phyloP scores from a whole-genome alignment of 2,797 vertebrate genomes.

The Cheirogaleus major region DNA sequence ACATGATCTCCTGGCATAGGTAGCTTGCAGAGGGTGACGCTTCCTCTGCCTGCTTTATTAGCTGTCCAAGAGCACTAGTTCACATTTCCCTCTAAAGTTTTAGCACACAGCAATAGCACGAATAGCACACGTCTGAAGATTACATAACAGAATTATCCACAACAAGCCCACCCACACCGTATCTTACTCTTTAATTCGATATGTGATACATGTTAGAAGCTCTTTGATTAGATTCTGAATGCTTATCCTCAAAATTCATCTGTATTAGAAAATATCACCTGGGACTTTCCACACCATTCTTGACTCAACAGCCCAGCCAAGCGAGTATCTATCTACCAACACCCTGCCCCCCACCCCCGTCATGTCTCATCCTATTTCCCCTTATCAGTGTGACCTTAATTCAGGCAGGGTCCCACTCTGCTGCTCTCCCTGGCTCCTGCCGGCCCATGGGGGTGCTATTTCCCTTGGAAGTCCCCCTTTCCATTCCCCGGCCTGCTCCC shows the following conservation, averaged over 20 bases:
- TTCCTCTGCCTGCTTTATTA: neutral
- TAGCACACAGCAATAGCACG: neutral
- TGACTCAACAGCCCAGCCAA: neutral
- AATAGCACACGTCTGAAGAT: neutral
- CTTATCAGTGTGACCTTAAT: neutral
- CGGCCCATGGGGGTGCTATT: neutral
- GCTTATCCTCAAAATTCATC: constrained; percentile 43
- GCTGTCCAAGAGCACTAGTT: constrained; percentile 21
- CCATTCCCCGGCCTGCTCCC: neutral
- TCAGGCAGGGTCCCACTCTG: neutral
- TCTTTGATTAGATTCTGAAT: constrained; percentile 1
- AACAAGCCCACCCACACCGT: neutral
- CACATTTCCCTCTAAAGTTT: constrained; percentile 2
- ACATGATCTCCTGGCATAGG: neutral
- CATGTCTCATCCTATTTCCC: neutral
- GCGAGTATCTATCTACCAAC: neutral
- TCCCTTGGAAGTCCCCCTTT: neutral
- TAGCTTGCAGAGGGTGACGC: neutral
- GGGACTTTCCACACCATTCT: constrained; percentile 32
- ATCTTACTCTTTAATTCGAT: neutral
- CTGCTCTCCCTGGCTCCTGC: neutral
- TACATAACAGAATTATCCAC: neutral
- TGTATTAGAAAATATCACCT: constrained; percentile 39
- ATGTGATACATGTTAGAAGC: neutral
- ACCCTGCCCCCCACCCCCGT: neutral